A percentile compares a stretch with the other conserved stretches of the same genome.
Conservation (phyloP, 2,113 vertebrate species). For the Nanger granti region DNA sequence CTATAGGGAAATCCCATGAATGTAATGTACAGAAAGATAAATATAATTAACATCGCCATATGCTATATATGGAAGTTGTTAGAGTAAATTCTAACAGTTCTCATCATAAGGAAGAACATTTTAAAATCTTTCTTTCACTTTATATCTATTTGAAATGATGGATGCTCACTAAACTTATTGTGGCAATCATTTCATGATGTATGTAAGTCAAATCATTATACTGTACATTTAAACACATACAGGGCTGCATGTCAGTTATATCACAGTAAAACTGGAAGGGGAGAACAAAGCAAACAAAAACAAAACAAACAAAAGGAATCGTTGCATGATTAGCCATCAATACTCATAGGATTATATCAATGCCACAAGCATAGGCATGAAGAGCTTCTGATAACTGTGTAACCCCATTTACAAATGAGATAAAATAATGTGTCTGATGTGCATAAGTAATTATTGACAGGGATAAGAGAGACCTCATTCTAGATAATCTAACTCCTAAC, state of each 20-base stretch:
- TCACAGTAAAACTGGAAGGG: neutral
- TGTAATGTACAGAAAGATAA: neutral
- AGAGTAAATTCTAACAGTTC: neutral
- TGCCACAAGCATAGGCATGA: neutral
- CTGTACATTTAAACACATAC: neutral
- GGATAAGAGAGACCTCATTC: neutral
- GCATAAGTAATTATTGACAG: neutral
- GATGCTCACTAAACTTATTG: neutral
- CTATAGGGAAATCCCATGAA: neutral
- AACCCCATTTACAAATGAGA: neutral
- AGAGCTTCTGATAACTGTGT: neutral
- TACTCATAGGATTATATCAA: neutral
- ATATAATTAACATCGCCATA: neutral
- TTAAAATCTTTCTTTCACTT: neutral
- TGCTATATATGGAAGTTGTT: neutral
- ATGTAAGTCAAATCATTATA: neutral
- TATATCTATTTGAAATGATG: neutral
- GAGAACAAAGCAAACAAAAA: neutral
- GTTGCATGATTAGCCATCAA: neutral
- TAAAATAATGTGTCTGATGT: neutral
- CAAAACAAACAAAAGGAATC: neutral
- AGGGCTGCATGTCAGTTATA: neutral
- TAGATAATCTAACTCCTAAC: neutral
- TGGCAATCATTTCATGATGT: neutral
- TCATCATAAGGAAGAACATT: neutral